phyloP scores from a whole-genome alignment of 2,113 vertebrate genomes.

The Conger conger region DNA sequence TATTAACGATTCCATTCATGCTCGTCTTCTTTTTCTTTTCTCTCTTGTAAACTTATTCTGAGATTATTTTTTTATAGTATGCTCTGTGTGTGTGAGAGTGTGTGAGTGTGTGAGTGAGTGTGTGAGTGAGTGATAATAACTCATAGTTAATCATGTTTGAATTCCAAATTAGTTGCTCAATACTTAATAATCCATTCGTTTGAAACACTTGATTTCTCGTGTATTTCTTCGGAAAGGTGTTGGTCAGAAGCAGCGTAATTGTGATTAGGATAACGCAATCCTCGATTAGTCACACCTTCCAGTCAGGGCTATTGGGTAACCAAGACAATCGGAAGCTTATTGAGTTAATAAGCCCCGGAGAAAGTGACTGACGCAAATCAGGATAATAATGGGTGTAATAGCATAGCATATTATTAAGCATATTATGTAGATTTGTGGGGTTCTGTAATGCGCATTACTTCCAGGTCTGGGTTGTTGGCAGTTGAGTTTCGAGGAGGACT shows the following conservation, averaged over 20 bases:
- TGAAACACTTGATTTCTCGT: background rate
- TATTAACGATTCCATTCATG: too few relatives aligned
- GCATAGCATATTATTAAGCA: conserved; percentile 37
- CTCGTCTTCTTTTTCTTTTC: too few relatives aligned
- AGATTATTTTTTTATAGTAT: too few relatives aligned
- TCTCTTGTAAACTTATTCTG: too few relatives aligned
- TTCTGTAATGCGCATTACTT: background rate
- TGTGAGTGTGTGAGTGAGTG: too few relatives aligned
- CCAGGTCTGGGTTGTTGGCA: background rate
- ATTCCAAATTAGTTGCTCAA: background rate
- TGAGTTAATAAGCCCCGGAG: conserved; percentile 39
- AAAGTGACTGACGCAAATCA: conserved; percentile 37
- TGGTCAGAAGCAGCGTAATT: background rate
- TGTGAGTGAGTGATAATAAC: background rate
- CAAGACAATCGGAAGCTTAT: conserved; percentile 27
- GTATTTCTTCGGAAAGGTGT: background rate
- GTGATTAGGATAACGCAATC: background rate
- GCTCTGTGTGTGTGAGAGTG: too few relatives aligned
- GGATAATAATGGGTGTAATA: conserved; percentile 21
- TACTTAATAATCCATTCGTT: background rate
- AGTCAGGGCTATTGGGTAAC: conserved; percentile 33
- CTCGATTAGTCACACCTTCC: conserved; percentile 13
- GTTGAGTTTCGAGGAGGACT: background rate
- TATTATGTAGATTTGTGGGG: conserved; percentile 18
- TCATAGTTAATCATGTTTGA: background rate